These are phyloP conservation scores for Hassar affinis DNA, from an alignment of 2,113 vertebrate genomes.

Conservation along the genomic window DNA sequence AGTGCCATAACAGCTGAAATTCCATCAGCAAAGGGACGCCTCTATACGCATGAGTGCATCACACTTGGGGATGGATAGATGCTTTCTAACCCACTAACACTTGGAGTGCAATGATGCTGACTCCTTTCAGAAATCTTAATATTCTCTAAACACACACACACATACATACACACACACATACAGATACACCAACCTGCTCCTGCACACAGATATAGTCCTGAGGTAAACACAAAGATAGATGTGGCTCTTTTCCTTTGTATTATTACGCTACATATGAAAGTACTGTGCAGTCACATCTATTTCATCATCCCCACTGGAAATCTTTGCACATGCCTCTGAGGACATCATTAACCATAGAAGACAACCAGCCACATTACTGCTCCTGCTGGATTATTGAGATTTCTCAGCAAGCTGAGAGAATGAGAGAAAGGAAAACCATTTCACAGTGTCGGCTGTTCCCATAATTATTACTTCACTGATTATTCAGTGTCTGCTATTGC, in stretches of 20 bases:
- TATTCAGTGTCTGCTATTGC: slow-evolving; percentile 2
- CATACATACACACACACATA: slow-evolving; percentile 21
- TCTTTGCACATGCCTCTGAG: slow-evolving; percentile 6
- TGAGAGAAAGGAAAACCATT: slow-evolving; percentile 7
- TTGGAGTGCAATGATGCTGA: slow-evolving; percentile 21
- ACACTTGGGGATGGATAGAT: slow-evolving; percentile 17
- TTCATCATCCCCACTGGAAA: neutral
- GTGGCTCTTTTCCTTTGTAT: neutral
- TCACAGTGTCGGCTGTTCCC: neutral
- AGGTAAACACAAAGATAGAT: neutral
- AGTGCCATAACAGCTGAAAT: slow-evolving; percentile 3
- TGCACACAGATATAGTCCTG: neutral
- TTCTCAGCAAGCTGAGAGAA: slow-evolving; percentile 22
- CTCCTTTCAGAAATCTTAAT: neutral
- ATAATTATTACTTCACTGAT: slow-evolving; percentile 27
- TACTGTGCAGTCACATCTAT: neutral
- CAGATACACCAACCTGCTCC: neutral
- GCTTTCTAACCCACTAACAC: slow-evolving; percentile 36
- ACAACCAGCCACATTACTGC: slow-evolving; percentile 15
- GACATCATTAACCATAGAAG: slow-evolving; percentile 33
- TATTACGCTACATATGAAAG: neutral
- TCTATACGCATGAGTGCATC: slow-evolving; percentile 15
- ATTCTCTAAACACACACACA: neutral
- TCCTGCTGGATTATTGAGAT: neutral
- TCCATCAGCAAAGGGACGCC: neutral